Conservation (phyloP, 2,797 vertebrate species). For the Melopsittacus undulatus region DNA sequence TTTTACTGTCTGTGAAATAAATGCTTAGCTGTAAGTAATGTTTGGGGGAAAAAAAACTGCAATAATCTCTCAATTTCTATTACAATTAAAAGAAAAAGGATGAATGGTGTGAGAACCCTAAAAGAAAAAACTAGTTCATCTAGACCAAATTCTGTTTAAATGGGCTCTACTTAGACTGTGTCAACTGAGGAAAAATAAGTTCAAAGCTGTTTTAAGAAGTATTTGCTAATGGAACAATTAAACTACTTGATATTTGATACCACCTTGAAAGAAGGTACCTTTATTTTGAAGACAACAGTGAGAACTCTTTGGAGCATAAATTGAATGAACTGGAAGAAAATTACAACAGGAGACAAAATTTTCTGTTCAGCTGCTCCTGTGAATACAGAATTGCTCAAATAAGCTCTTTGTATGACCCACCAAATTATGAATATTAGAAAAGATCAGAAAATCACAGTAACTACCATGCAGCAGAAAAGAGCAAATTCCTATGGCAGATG, state of each 20-base stretch:
- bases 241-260: neutral
- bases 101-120: neutral
- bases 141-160: neutral
- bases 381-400: neutral
- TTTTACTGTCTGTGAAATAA: neutral
- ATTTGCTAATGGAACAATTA: slow-evolving; percentile 19
- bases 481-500: neutral
- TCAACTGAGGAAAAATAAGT: neutral
- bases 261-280: neutral
- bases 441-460: neutral
- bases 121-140: neutral
- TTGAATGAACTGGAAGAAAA: neutral
- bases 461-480: neutral
- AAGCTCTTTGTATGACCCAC: neutral
- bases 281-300: slow-evolving; percentile 10
- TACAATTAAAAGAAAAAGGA: neutral
- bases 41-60: neutral
- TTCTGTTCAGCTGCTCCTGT: neutral
- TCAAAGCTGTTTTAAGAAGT: neutral
- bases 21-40: neutral
- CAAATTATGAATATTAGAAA: neutral
- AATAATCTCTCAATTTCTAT: neutral
- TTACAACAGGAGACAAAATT: neutral
- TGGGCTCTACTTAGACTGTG: neutral
- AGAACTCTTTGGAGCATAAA: neutral